A percentile compares a stretch with the other conserved stretches of the same genome.
phyloP scores from a whole-genome alignment of 2,113 vertebrate species.

The Takifugu flavidus region DNA sequence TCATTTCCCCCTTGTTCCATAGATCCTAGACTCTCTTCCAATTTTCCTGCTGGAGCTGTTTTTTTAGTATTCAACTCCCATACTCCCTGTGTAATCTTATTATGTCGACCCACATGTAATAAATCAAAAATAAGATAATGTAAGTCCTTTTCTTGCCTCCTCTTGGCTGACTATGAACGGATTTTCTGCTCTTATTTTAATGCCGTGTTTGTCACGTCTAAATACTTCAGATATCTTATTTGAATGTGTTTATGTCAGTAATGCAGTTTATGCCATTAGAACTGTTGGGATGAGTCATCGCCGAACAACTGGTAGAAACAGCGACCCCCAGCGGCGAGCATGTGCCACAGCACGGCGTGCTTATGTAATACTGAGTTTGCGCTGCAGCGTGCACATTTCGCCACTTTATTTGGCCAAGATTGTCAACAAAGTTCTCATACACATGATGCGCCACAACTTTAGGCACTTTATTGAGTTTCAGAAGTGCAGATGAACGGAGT shows the following conservation, averaged over 20 bases:
- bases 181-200: neutral
- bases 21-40: slow-evolving; percentile 13
- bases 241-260: slow-evolving; percentile 3
- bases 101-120: neutral
- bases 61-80: neutral
- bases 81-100: neutral
- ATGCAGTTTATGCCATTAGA: slow-evolving; percentile 30
- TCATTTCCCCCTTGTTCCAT: slow-evolving; percentile 22
- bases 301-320: slow-evolving; percentile 28
- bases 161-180: neutral
- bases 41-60: slow-evolving; percentile 3
- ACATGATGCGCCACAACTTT: slow-evolving; percentile 17
- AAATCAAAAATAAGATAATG: no score
- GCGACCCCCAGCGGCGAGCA: slow-evolving; percentile 58
- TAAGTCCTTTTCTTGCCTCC: no score
- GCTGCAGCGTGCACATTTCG: slow-evolving; percentile 32
- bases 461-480: neutral
- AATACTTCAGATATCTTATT: no score
- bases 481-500: slow-evolving; percentile 13
- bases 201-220: neutral
- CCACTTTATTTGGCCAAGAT: slow-evolving; percentile 19
- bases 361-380: slow-evolving; percentile 64
- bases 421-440: slow-evolving; percentile 13
- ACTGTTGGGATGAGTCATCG: slow-evolving; percentile 51
- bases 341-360: slow-evolving; percentile 16